Percentiles rank a stretch among this genome's conserved stretches.
These are phyloP conservation scores for Temnopleurus reevesii DNA, from an alignment of 53 echinoderm and acorn worm genomes.

Conservation along the genomic window DNA sequence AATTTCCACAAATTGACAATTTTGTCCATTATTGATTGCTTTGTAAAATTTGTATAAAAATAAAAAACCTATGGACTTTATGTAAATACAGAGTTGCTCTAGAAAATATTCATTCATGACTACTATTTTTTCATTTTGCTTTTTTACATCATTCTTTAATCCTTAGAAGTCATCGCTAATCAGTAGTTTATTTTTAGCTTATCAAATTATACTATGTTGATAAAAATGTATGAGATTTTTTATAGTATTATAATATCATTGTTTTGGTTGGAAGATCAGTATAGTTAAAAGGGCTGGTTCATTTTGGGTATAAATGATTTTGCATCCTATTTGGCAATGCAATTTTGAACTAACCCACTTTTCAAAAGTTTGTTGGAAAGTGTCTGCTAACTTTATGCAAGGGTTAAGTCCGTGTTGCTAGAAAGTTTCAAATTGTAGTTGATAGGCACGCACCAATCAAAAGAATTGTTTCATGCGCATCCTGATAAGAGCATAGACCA, in stretches of 20 bases:
- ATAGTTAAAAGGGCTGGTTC: not conserved
- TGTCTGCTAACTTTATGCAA: too few relatives aligned
- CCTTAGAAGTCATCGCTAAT: not conserved
- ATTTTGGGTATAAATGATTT: not conserved
- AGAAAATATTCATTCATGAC: not conserved
- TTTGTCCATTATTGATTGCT: not conserved
- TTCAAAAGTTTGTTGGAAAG: too few relatives aligned
- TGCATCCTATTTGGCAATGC: not conserved
- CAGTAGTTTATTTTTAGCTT: not conserved
- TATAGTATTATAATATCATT: not conserved
- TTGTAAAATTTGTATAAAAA: constrained; percentile 35
- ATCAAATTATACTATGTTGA: not conserved
- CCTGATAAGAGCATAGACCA: too few relatives aligned
- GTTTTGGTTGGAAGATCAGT: not conserved
- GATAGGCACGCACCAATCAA: too few relatives aligned
- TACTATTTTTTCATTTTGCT: not conserved
- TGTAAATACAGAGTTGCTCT: constrained; percentile 55
- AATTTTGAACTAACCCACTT: too few relatives aligned
- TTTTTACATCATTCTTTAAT: not conserved
- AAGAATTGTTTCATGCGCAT: too few relatives aligned
- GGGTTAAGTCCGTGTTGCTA: too few relatives aligned
- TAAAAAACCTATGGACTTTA: not conserved
- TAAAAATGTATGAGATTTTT: not conserved
- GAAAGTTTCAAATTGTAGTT: too few relatives aligned
- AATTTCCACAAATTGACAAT: constrained; percentile 2